phyloP scores from a whole-genome alignment of 2,797 vertebrate genomes.

The Protonibea diacanthus region DNA sequence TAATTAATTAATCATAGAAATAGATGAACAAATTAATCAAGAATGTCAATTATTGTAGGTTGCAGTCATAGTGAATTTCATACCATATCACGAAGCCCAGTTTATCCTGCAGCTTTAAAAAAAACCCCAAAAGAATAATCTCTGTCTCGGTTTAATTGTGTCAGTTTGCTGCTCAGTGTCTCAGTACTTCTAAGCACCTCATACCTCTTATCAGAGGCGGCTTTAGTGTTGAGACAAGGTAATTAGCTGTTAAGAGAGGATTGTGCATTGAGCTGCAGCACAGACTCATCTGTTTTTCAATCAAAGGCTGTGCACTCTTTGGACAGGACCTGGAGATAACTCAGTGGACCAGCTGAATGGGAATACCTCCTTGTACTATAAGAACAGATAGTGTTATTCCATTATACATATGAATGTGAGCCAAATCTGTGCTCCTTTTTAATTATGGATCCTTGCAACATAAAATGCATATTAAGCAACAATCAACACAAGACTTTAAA shows the following conservation, averaged over 20 bases:
- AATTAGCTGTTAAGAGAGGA: conserved; percentile 61
- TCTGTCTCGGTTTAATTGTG: conserved; percentile 35
- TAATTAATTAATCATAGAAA: neutral
- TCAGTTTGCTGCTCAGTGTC: conserved; percentile 22
- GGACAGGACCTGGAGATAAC: conserved; percentile 35
- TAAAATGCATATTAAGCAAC: conserved; percentile 6
- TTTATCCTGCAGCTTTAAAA: conserved; percentile 3
- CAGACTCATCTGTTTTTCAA: conserved; percentile 54
- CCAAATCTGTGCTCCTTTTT: conserved; percentile 3
- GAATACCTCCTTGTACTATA: neutral
- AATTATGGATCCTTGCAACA: conserved; percentile 20
- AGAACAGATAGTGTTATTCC: neutral
- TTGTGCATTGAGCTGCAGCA: conserved; percentile 41
- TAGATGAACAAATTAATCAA: neutral
- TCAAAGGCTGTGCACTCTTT: conserved; percentile 47
- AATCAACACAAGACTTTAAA: conserved; percentile 1
- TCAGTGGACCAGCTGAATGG: conserved; percentile 24
- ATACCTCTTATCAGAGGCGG: conserved; percentile 36
- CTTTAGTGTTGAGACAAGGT: conserved; percentile 52
- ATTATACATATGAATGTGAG: conserved; percentile 16
- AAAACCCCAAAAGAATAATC: neutral
- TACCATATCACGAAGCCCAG: neutral
- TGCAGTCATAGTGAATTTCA: neutral
- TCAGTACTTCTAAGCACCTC: conserved; percentile 41
- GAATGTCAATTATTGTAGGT: neutral